Percentiles rank a stretch among this genome's conserved stretches.
These are phyloP conservation scores for Podarcis lilfordi DNA, from an alignment of 2,797 vertebrate genomes.

Conservation along the genomic window DNA sequence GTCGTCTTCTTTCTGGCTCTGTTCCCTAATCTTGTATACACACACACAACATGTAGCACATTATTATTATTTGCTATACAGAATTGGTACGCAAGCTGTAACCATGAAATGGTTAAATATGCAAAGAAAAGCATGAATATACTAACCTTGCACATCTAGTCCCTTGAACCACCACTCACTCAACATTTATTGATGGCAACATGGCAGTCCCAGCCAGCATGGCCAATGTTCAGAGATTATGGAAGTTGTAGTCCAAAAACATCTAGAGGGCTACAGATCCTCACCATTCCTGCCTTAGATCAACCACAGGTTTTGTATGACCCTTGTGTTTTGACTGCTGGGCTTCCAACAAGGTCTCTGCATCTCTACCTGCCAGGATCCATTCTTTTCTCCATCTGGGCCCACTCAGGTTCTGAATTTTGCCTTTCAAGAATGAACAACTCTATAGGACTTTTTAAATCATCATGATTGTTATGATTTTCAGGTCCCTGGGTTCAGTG, in stretches of 20 bases:
- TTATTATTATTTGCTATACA: no score
- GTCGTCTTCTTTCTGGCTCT: neutral
- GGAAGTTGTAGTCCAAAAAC: neutral
- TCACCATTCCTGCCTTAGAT: no score
- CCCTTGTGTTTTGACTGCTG: neutral
- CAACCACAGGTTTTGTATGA: neutral
- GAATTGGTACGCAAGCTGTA: no score
- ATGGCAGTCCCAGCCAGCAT: neutral
- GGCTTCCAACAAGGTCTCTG: neutral
- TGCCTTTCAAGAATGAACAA: neutral
- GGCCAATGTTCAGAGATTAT: neutral
- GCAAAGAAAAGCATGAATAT: no score
- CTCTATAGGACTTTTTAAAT: neutral
- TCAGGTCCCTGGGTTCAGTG: neutral
- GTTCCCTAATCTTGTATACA: neutral
- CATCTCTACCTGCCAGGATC: neutral
- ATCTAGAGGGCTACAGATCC: no score
- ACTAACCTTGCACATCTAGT: no score
- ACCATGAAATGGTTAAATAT: no score
- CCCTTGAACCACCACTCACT: neutral
- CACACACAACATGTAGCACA: neutral
- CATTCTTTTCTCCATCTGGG: neutral
- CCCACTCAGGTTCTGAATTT: neutral
- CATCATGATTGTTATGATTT: neutral
- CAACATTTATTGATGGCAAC: neutral